Base-by-base conservation (phyloP, 1,140 invertebrate species). In the Himalopsyche phryganea region DNA sequence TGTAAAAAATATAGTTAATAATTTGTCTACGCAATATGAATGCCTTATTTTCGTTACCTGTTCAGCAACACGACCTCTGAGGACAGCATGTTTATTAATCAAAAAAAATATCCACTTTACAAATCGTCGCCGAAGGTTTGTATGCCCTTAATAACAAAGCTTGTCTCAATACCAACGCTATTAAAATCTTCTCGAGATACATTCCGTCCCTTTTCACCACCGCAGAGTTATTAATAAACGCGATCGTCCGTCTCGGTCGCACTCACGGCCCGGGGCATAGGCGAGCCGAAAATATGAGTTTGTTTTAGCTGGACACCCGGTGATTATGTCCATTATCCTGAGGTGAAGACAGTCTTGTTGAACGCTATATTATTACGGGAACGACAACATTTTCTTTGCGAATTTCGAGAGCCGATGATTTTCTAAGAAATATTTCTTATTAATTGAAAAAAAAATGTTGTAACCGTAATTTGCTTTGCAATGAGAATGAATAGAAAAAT, bases 281-380 rank as follows among this genome's bases (percentile, higher is more conserved):
- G 23, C 9, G 23, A 28, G 9, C 23, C 50, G 49, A 46, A 62
- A 62, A 62, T 62, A 58, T 62, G 54, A 58, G 60, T 62, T 62
- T 62, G 60, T 62, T 62, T 53, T 62, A 58, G 41, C 36, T 49
- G 50, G 60, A 62, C 60, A 62, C 47, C 47, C 38, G 53, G 60
- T 53, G 49, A 62, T 62, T 62, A 62, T 55, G 50, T 42, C 48
- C 35, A 61, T 57, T 52, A 44, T 56, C 28, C n/a, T 14, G 54
- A 62, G 54, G 54, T 62, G 60, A 57, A 62, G 60, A 62, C 53
- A 50, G 54, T 51, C 49, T 41, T 42, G 53, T 57, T 48, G 36
- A 44, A 45, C 35, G 45, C 36, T 35, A 49, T 48, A 28, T 40
- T 40, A 46, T 53, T 53, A 53, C 28, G 50, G 41, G 36, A 41